Base-by-base conservation (phyloP, 2,113 vertebrate species). In the Tragelaphus buxtoni region DNA sequence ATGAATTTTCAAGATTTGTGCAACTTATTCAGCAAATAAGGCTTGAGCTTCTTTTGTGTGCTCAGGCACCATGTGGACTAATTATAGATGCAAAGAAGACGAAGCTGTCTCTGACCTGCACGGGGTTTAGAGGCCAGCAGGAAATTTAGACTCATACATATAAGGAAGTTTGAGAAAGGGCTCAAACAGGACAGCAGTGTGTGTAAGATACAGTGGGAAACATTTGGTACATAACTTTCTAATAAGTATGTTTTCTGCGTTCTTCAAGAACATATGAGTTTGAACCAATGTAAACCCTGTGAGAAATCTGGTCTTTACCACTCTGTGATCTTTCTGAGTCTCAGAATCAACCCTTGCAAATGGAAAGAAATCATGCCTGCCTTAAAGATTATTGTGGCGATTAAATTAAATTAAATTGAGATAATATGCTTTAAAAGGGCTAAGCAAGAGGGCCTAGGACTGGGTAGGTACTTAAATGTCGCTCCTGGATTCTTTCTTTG, bases 21-120 rank as follows among this genome's bases (percentile, higher is more conserved):
- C 72, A 95, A 60, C 95, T 88, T 96, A 96, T 97, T 97, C 89
- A 91, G 63, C 95, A 93, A 94, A 95, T 80, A 94, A 80, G 93
- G 53, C 86, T 76, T 18, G 53, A 72, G 47, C 53, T 26, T 72
- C 77, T 91, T 45, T 85, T 61, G 55, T 97, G 79, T 65, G 42
- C 51, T 45, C 51, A n/a, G 53, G 56, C 20, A 65, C 91, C 72
- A 39, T 74, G 95, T 93, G 90, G 63, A 42, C 79, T 98, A 94
- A 97, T 95, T 97, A 94, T 89, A 89, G 96, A 94, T 91, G 80
- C 47, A 49, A 86, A 85, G 61, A 93, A 82, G 60, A 65, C 30
- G 93, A 63, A 9, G 11, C 85, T 72, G 49, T 88, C 77, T 96
- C 95, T 69, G 94, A 94, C 87, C 63, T 94, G 79, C 55, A 56